Percentiles rank a stretch among this genome's conserved stretches.
phyloP scores from a whole-genome alignment of 2,113 vertebrate genomes.

The Gorsachius goisagi region DNA sequence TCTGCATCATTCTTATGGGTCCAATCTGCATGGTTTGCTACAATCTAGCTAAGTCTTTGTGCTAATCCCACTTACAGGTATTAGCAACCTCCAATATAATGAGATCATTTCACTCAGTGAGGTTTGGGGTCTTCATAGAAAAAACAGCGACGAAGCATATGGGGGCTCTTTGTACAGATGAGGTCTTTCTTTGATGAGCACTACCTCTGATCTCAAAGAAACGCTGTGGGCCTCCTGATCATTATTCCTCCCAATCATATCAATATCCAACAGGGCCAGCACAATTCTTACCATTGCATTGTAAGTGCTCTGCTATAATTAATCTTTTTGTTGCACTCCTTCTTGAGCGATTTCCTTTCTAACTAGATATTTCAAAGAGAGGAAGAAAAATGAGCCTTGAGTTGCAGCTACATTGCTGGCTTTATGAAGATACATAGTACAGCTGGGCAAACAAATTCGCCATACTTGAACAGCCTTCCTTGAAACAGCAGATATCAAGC shows the following conservation, averaged over 20 bases:
- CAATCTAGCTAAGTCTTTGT: not conserved
- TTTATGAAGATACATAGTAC: conserved; percentile 39
- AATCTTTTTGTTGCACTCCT: conserved; percentile 20
- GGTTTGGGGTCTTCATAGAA: not conserved
- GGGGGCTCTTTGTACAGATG: not conserved
- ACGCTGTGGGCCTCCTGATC: not conserved
- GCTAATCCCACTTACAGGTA: not conserved
- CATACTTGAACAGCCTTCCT: not conserved
- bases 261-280: conserved; percentile 27
- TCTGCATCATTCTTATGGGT: not conserved
- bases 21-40: not conserved
- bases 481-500: not conserved
- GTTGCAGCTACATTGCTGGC: not conserved
- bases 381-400: conserved; percentile 16
- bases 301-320: conserved; percentile 24
- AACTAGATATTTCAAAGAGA: conserved; percentile 38
- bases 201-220: conserved; percentile 33
- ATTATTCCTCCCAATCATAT: conserved; percentile 26
- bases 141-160: not conserved
- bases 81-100: not conserved
- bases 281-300: conserved; percentile 16
- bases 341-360: conserved; percentile 35
- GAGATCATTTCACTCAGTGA: not conserved
- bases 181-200: conserved; percentile 29
- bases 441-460: conserved; percentile 5